Evolutionary conservation across 2,797 vertebrate species (phyloP).

Genomic region (Melanotaenia pygmaea): DNA sequence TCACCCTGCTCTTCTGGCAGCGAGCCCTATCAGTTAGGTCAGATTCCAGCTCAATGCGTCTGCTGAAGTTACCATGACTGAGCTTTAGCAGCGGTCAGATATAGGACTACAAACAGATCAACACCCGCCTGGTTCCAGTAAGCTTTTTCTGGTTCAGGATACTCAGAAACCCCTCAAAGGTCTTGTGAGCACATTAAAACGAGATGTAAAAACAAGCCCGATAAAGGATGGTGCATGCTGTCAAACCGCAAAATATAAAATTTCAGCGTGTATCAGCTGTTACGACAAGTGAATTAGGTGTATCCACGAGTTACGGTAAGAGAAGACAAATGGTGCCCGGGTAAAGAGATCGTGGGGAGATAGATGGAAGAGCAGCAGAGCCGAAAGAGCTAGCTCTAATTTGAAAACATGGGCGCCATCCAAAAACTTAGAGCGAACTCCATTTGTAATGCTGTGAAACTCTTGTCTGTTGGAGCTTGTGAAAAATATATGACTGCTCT

Average conservation of each 20-base stretch:
- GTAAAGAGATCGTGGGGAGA: constrained; percentile 49
- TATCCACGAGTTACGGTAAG: constrained; percentile 38
- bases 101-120: constrained; percentile 60
- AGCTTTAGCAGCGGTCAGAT: constrained; percentile 54
- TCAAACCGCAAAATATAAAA: constrained; percentile 34
- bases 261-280: constrained; percentile 45
- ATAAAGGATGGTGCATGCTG: constrained; percentile 18
- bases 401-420: constrained; percentile 77
- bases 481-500: constrained; percentile 82
- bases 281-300: constrained; percentile 48
- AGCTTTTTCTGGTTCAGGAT: constrained; percentile 66
- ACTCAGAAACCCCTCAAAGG: constrained; percentile 34
- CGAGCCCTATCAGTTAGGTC: constrained; percentile 62
- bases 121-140: constrained; percentile 36
- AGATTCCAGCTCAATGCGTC: constrained; percentile 57
- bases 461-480: constrained; percentile 79
- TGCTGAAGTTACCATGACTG: constrained; percentile 49
- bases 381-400: constrained; percentile 68
- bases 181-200: constrained; percentile 46
- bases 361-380: constrained; percentile 41
- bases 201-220: constrained; percentile 27
- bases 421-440: constrained; percentile 68
- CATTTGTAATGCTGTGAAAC: constrained; percentile 80
- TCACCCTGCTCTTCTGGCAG: constrained; percentile 56
- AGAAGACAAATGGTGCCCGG: constrained; percentile 32